A percentile compares a stretch with the other conserved stretches of the same genome.
Evolutionary conservation across 2,113 vertebrate species (phyloP).

Genomic region (Poecilia latipinna): DNA sequence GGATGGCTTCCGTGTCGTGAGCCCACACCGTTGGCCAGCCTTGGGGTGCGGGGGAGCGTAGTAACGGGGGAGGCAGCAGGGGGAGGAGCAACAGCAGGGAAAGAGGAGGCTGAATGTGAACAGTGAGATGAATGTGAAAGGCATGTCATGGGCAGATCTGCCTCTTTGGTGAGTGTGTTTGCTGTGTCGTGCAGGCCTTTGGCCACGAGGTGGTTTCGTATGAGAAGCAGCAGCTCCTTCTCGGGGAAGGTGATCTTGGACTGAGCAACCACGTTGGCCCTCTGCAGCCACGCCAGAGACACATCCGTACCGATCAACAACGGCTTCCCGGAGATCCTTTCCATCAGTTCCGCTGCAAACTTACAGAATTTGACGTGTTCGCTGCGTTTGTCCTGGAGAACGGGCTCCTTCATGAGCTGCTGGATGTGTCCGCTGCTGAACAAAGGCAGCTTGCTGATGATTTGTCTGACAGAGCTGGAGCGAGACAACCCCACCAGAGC

Average conservation of each 20-base stretch:
- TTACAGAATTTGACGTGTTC: slow-evolving; percentile 98
- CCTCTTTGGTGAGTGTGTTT: slow-evolving; percentile 90
- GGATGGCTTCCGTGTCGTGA: slow-evolving; percentile 83
- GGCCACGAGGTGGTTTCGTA: slow-evolving; percentile 95
- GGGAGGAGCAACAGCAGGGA: slow-evolving; percentile 80
- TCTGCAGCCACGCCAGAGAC: slow-evolving; percentile 93
- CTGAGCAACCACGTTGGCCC: slow-evolving; percentile 97
- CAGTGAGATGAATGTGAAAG: slow-evolving; percentile 85
- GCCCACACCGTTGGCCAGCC: slow-evolving; percentile 90
- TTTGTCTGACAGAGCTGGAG: slow-evolving; percentile 92
- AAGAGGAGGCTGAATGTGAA: slow-evolving; percentile 79
- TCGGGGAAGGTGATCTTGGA: slow-evolving; percentile 95
- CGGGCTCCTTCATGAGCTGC: slow-evolving; percentile 97
- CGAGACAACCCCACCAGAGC: slow-evolving; percentile 94
- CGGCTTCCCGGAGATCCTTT: slow-evolving; percentile 94
- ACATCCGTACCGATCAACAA: slow-evolving; percentile 94
- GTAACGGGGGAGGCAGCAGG: slow-evolving; percentile 84
- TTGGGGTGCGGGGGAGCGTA: slow-evolving; percentile 89
- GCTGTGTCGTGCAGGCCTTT: slow-evolving; percentile 95
- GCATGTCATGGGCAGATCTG: slow-evolving; percentile 93
- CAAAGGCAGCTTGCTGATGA: slow-evolving; percentile 97
- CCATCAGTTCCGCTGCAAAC: slow-evolving; percentile 93
- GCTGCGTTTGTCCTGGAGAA: slow-evolving; percentile 98
- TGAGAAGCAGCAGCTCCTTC: slow-evolving; percentile 94
- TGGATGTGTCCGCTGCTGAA: slow-evolving; percentile 99